Evolutionary conservation across 2,797 vertebrate species (phyloP).

Genomic region (Garrulus glandarius): DNA sequence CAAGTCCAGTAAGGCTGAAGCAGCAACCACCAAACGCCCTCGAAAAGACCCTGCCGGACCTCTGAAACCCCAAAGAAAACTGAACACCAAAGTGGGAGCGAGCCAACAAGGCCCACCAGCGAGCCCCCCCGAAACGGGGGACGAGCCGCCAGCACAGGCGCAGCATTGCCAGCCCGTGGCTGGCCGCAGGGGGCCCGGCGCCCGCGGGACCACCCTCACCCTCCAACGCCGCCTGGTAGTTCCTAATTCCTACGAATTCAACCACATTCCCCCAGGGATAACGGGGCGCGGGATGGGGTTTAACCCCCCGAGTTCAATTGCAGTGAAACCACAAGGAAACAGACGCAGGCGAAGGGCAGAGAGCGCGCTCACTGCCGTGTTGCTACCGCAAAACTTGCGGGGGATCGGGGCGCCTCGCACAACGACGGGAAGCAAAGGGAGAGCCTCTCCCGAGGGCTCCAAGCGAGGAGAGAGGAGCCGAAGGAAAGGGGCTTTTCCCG

Average conservation of each 20-base stretch:
- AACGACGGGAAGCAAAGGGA: neutral
- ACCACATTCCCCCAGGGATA: neutral
- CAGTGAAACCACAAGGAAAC: neutral
- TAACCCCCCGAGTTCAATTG: neutral
- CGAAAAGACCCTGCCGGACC: neutral
- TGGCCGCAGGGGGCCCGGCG: neutral
- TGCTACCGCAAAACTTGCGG: neutral
- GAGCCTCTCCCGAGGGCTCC: neutral
- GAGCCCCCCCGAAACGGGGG: neutral
- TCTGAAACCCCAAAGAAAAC: neutral
- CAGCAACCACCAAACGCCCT: neutral
- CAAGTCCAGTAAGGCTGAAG: neutral
- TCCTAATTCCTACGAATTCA: neutral
- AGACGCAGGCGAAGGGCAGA: neutral
- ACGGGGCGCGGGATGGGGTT: neutral
- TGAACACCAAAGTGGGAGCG: neutral
- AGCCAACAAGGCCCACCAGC: neutral
- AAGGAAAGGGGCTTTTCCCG: neutral
- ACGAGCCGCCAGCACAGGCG: neutral
- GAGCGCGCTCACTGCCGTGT: neutral
- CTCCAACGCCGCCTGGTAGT: neutral
- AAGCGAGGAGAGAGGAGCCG: neutral
- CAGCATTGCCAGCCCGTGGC: neutral
- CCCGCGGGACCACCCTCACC: neutral
- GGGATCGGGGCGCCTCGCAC: neutral